These are phyloP conservation scores for Cygnus buccinator DNA, from an alignment of 2,113 vertebrate species.

Conservation along the genomic window DNA sequence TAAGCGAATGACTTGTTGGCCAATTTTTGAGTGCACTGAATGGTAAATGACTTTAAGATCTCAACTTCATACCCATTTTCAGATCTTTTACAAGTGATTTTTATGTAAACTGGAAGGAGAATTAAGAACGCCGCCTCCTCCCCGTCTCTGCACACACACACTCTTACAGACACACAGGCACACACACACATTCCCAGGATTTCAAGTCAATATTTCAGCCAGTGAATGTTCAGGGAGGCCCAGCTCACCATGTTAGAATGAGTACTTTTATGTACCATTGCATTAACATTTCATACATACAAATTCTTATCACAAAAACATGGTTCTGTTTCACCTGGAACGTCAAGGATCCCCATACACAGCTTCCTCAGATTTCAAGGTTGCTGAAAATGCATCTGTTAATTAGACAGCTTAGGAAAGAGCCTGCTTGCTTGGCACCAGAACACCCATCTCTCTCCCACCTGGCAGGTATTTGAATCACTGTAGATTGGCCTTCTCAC, in stretches of 20 bases:
- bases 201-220: background rate
- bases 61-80: background rate
- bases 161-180: background rate
- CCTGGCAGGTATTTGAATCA: conserved; percentile 38
- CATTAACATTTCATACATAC: background rate
- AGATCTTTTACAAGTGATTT: background rate
- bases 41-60: conserved; percentile 9
- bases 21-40: background rate
- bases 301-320: background rate
- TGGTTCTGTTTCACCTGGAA: background rate
- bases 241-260: background rate
- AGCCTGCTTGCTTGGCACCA: background rate
- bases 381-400: background rate
- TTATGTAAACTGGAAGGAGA: background rate
- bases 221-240: background rate
- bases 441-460: background rate
- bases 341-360: background rate
- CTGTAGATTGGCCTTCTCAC: conserved; percentile 18
- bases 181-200: background rate
- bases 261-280: background rate
- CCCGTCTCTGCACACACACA: background rate
- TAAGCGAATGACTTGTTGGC: background rate
- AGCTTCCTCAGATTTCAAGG: background rate
- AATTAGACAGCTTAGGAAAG: background rate
- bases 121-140: background rate